Base-by-base conservation (phyloP, 2,888 invertebrate genomes). In the Bhutanitis thaidina region DNA sequence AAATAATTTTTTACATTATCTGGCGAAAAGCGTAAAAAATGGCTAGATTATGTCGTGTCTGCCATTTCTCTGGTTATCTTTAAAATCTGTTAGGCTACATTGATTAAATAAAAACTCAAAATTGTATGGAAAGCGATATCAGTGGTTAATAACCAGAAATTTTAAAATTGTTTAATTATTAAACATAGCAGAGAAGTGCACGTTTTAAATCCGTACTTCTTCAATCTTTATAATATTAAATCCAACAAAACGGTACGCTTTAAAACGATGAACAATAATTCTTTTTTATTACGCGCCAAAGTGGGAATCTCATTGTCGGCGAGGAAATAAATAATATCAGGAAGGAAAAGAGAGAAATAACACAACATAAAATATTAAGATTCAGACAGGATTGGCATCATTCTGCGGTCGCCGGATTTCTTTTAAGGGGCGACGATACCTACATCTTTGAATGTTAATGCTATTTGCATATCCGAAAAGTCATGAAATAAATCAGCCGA, bases 291-390 rank as follows among this genome's bases (percentile, higher is more conserved):
- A 86, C 81, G 78, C 79, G 75, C 86, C 78, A 85, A 87, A 89
- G 88, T 87, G 86, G 85, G 88, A 87, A 89, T 88, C 85, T 89
- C 87, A 87, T 81, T 86, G 88, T 87, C 84, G 83, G 80, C 80
- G 71, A 77, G 78, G 82, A 85, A 80, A 87, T 89, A 88, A 88
- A 88, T 88, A 87, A 82, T 85, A 87, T 82, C 76, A 78, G 78
- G 77, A 84, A 82, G 82, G 81, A 87, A 86, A 83, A 80, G 80
- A 83, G 80, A 80, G 80, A 83, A 87, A 87, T 86, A 87, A 86
- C 85, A 87, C 87, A 87, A 87, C 85, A 87, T 86, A 83, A 89
- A 89, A 87, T 88, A 89, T 88, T 87, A 88, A 89, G 86, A 88
- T 88, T 87, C 84, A 82, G 82, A 83, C 83, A 73, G 85, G 86